Evolutionary conservation across 2,113 vertebrate genomes (phyloP), one percentile per base, ranked within the genome.

Genomic region (Turnix velox): DNA sequence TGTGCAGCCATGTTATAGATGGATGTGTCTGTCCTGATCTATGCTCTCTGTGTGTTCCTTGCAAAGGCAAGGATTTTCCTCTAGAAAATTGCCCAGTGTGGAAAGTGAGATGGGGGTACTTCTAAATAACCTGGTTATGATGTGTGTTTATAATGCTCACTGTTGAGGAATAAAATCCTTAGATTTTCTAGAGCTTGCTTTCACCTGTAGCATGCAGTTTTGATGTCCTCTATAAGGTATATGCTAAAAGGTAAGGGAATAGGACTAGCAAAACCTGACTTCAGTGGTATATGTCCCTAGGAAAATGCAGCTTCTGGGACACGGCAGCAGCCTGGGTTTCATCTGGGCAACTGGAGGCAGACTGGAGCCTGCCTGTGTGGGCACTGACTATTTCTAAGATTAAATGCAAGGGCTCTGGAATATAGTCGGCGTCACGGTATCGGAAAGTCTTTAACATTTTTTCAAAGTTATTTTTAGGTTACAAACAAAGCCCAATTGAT

Each of bases 1-100:
- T 62, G 18, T 28, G 35, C 11, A 11, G n/a, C 4, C 2, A 2
- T 7, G 9, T n/a, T 83, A 45, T 24, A 68, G 37, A 2, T 14
- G 25, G 48, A 13, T 0, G 0, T 4, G 17, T 6, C 9, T 71
- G 49, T 23, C 24, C 18, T 1, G 61, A 65, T 16, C 12, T 12
- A 2, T 49, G 62, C 10, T 59, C 18, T 22, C 18, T 54, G 12
- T 37, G 30, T 37, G 3, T 42, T 49, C 37, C 28, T 10, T 65
- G 22, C 49, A 7, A 58, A 45, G 37, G 25, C 15, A 14, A n/a
- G n/a, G n/a, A n/a, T n/a, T n/a, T n/a, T 22, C 18, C 30, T 46
- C 68, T 20, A n/a, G 39, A 73, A 61, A 6, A 27, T 54, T 46
- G 18, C 12, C 39, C 10, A 5, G 27, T 2, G 0, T 2, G 9